Conservation (phyloP, 2,888 invertebrate species). For the Eueremaeus valkanovi region DNA sequence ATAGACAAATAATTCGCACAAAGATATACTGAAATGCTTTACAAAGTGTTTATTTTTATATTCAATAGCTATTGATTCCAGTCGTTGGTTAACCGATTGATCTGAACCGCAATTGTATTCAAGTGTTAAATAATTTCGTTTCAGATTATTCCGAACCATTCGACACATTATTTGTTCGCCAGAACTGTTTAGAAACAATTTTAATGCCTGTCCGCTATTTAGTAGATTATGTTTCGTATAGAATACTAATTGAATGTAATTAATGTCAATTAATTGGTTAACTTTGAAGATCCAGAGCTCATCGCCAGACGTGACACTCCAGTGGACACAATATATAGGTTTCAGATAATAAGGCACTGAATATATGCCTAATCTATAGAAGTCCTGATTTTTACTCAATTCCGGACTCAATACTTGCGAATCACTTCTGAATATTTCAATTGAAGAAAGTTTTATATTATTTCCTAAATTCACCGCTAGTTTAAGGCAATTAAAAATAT, state of each 20-base stretch:
- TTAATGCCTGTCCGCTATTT: neutral
- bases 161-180: neutral
- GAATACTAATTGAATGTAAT: constrained; percentile 18
- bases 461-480: neutral
- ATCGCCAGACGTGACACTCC: neutral
- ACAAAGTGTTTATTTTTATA: neutral
- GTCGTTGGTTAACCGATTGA: neutral
- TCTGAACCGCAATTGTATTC: neutral
- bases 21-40: neutral
- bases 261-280: neutral
- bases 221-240: neutral
- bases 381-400: neutral
- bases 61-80: neutral
- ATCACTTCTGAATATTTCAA: neutral
- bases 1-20: constrained; percentile 13
- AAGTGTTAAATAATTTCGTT: constrained; percentile 16
- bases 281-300: neutral
- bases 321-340: neutral
- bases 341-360: constrained; percentile 7
- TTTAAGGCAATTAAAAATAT: neutral
- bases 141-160: neutral
- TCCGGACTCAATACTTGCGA: neutral
- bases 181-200: neutral
- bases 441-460: neutral
- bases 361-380: neutral